Evolutionary conservation across 2,797 vertebrate species (phyloP).

Genomic region (Peromyscus nudipes): DNA sequence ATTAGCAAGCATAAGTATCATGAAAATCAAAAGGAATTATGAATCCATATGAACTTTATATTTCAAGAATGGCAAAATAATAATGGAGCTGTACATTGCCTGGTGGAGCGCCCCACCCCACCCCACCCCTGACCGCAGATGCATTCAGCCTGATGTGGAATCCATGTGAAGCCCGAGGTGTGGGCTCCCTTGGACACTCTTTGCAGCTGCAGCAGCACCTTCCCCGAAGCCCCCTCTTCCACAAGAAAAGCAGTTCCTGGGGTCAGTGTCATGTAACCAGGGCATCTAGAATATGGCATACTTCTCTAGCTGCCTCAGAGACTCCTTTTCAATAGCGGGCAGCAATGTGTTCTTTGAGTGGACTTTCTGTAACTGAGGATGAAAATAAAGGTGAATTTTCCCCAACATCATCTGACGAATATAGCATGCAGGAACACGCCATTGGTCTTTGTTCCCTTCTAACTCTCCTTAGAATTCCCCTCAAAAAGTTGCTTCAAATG

Average conservation of each 20-base stretch:
- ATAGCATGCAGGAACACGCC: background rate
- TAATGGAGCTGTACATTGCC: background rate
- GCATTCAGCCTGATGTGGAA: background rate
- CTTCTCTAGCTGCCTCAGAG: background rate
- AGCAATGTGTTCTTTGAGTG: background rate
- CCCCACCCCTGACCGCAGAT: no score
- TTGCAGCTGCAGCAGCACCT: background rate
- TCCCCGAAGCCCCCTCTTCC: no score
- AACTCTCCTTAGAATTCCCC: background rate
- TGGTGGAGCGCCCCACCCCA: background rate
- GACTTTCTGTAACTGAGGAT: background rate
- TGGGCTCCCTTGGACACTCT: background rate
- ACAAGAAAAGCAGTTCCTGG: background rate
- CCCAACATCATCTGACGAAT: background rate
- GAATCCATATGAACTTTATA: slow-evolving; percentile 8
- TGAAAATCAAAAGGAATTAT: background rate
- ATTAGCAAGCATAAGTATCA: background rate
- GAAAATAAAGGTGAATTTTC: background rate
- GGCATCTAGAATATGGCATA: background rate
- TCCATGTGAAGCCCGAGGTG: background rate
- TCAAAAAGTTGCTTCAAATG: background rate
- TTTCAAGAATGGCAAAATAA: slow-evolving; percentile 43
- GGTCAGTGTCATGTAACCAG: background rate
- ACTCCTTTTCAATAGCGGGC: background rate
- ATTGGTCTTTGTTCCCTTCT: background rate